Conservation (phyloP, 2,888 invertebrate species). For the Dryadula phaetusa region DNA sequence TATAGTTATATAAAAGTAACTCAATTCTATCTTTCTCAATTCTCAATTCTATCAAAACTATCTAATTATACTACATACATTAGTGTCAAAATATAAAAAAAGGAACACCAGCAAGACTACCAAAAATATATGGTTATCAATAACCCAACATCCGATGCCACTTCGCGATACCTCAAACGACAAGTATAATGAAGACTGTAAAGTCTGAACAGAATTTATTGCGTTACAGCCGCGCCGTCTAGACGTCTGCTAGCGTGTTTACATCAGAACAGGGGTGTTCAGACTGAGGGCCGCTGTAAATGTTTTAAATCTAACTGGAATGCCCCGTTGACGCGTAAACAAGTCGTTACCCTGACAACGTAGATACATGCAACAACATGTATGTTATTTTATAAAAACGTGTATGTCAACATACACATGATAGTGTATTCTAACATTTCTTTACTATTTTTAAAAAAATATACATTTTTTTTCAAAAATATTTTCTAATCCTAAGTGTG, state of each 20-base stretch:
- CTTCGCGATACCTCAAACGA: slow-evolving; percentile 10
- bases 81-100: background rate
- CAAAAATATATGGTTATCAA: background rate
- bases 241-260: slow-evolving; percentile 63
- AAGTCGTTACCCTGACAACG: too few species aligned
- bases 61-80: background rate
- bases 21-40: too few species aligned
- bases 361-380: too few species aligned
- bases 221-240: slow-evolving; percentile 55
- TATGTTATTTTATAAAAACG: too few species aligned
- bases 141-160: slow-evolving; percentile 19
- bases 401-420: too few species aligned
- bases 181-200: slow-evolving; percentile 38
- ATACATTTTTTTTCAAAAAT: too few species aligned
- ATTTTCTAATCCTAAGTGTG: too few species aligned
- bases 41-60: too few species aligned
- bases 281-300: background rate
- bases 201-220: slow-evolving; percentile 51
- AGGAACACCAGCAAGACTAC: background rate
- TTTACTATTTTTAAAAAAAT: too few species aligned
- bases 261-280: slow-evolving; percentile 47
- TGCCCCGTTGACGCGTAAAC: too few species aligned
- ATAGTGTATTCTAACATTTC: too few species aligned
- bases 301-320: background rate
- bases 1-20: too few species aligned